Percentiles rank a stretch among this genome's conserved stretches.
Conservation (phyloP, 2,113 vertebrate genomes). For the Syrrhaptes paradoxus region DNA sequence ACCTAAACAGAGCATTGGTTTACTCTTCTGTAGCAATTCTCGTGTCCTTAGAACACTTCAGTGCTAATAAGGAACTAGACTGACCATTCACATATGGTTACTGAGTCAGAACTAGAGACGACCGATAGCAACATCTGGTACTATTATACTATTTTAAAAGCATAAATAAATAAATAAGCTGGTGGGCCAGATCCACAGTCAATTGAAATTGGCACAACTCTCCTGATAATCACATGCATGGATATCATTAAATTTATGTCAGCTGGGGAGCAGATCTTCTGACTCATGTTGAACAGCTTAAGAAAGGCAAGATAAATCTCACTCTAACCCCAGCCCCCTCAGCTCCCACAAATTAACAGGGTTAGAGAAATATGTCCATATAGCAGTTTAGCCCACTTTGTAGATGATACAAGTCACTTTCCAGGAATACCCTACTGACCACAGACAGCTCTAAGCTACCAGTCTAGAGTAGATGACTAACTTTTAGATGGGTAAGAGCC, state of each 20-base stretch:
- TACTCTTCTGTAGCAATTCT: background rate
- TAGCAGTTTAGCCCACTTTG: background rate
- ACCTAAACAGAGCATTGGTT: background rate
- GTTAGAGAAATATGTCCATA: background rate
- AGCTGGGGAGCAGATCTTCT: background rate
- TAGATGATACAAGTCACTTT: background rate
- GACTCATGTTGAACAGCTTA: background rate
- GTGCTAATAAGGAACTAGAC: background rate
- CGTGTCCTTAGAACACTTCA: background rate
- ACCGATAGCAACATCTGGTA: background rate
- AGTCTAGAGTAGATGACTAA: background rate
- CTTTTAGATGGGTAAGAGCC: background rate
- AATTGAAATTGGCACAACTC: background rate
- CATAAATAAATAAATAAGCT: background rate
- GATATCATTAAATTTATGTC: background rate
- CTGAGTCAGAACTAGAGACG: background rate
- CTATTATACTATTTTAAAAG: background rate
- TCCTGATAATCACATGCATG: fast-evolving
- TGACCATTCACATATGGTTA: background rate
- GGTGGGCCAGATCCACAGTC: background rate
- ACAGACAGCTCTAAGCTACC: background rate
- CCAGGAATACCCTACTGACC: background rate
- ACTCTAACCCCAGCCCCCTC: background rate
- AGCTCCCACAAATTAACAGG: background rate
- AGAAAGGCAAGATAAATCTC: background rate